Conservation (phyloP, 37 sponge, comb jelly and placozoan species). For the Petrosia ficiformis region DNA sequence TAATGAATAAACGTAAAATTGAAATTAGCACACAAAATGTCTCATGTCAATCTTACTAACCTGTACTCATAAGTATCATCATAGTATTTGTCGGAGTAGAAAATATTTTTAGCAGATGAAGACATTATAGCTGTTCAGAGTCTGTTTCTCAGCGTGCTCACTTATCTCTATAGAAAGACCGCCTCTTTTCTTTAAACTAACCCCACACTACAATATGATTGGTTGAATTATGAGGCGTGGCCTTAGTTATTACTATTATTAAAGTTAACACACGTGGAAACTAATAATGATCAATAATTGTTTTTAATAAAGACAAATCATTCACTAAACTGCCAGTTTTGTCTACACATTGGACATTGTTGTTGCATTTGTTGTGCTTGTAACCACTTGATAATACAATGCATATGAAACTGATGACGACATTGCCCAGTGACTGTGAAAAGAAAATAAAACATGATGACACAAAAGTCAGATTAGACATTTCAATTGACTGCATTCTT, state of each 20-base stretch:
- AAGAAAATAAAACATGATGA: neutral
- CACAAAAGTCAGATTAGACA: neutral
- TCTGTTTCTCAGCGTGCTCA: too few relatives aligned
- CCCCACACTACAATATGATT: too few relatives aligned
- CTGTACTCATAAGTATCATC: slow-evolving; percentile 91
- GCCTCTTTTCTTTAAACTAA: too few relatives aligned
- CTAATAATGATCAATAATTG: too few relatives aligned
- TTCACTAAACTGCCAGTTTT: slow-evolving; percentile 89
- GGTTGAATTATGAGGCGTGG: too few relatives aligned
- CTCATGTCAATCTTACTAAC: slow-evolving; percentile 31
- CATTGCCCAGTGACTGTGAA: slow-evolving; percentile 80
- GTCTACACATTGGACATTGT: slow-evolving; percentile 96
- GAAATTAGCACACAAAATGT: slow-evolving; percentile 3
- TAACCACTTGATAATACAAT: slow-evolving; percentile 98
- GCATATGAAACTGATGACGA: slow-evolving; percentile 91
- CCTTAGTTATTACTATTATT: too few relatives aligned
- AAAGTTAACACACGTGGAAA: too few relatives aligned
- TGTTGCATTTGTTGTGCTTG: slow-evolving; percentile 78
- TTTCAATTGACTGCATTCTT: neutral
- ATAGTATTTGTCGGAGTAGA: slow-evolving; percentile 93
- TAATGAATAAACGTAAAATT: too few relatives aligned
- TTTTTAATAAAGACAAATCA: slow-evolving; percentile 18
- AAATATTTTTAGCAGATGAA: slow-evolving; percentile 62
- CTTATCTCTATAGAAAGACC: too few relatives aligned
- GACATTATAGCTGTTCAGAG: too few relatives aligned